Conservation (phyloP, 2,113 vertebrate species). For the Delphinus delphis region DNA sequence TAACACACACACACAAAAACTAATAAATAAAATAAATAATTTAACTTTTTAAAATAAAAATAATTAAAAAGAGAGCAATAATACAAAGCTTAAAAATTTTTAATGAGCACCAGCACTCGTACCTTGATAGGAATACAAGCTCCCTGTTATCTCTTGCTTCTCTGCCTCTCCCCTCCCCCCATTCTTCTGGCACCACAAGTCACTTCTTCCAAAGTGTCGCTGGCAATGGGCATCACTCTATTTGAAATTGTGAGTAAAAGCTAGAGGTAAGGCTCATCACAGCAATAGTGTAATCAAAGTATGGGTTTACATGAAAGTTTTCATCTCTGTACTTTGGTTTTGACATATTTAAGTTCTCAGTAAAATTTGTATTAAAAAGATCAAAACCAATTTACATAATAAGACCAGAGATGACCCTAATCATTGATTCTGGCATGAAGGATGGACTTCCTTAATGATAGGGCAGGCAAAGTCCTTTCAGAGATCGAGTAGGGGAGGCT, state of each 20-base stretch:
- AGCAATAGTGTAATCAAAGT: neutral
- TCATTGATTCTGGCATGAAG: neutral
- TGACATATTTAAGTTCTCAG: neutral
- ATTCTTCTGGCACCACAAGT: neutral
- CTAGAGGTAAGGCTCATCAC: neutral
- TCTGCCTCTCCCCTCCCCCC: neutral
- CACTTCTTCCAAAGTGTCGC: neutral
- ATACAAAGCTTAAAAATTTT: neutral
- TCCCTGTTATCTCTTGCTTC: no score
- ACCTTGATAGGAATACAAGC: no score
- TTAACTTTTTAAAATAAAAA: neutral
- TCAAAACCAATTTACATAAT: neutral
- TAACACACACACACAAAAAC: no score
- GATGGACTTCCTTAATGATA: neutral
- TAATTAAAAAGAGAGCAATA: neutral
- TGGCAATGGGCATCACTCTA: neutral
- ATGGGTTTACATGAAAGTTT: neutral
- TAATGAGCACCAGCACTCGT: accelerated
- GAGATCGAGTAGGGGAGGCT: neutral
- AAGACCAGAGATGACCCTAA: no score
- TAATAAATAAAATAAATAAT: neutral
- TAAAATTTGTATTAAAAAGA: neutral
- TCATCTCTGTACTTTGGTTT: neutral
- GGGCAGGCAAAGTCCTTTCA: no score
- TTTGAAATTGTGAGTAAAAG: neutral